phyloP scores from a whole-genome alignment of 2,113 vertebrate species.

The Muscicapa adusta region DNA sequence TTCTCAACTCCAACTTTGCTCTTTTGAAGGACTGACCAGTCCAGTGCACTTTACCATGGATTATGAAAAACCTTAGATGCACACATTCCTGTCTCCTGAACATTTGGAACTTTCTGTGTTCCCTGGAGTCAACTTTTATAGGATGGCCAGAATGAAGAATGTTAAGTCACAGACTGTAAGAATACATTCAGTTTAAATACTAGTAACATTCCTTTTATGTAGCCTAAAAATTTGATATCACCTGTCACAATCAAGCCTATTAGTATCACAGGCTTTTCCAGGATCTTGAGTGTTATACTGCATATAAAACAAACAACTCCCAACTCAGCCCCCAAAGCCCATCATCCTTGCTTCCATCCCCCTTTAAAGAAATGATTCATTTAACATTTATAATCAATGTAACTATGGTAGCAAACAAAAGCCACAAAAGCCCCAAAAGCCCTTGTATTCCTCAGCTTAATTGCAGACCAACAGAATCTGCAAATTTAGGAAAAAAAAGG shows the following conservation, averaged over 20 bases:
- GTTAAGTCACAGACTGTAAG: not conserved
- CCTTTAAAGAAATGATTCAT: not conserved
- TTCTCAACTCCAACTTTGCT: not conserved
- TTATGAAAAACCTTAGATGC: not conserved
- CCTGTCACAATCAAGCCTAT: not conserved
- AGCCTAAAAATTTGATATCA: not conserved
- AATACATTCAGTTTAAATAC: not conserved
- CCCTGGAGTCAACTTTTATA: not conserved
- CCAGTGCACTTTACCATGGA: not conserved
- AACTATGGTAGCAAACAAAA: not conserved
- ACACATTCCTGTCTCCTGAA: not conserved
- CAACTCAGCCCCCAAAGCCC: rapidly evolving
- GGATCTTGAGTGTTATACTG: not conserved
- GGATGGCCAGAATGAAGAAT: not conserved
- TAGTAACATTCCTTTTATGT: not conserved
- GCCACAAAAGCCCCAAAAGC: not conserved
- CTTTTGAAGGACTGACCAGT: not conserved
- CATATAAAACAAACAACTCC: not conserved
- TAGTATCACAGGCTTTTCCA: not conserved
- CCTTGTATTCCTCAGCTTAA: conserved; percentile 3
- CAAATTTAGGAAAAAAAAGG: not conserved
- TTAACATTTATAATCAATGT: not conserved
- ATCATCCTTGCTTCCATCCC: rapidly evolving
- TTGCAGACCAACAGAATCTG: conserved; percentile 24
- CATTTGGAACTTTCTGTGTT: not conserved